Conservation (phyloP, 2,113 vertebrate species). For the Zosterops borbonicus region DNA sequence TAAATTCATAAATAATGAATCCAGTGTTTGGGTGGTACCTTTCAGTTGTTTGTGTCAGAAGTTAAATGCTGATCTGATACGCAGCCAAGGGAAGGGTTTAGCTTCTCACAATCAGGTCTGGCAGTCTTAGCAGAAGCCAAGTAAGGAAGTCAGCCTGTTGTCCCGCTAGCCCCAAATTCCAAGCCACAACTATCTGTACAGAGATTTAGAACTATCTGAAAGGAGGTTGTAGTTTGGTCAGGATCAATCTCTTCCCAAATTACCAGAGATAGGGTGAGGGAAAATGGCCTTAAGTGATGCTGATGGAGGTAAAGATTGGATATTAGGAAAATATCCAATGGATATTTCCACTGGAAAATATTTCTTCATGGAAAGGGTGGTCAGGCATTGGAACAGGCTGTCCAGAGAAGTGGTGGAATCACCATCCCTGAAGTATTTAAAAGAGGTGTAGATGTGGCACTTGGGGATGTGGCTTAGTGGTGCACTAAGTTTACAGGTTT, state of each 20-base stretch:
- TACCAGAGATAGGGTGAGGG: background rate
- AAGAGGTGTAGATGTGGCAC: background rate
- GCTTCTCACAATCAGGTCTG: background rate
- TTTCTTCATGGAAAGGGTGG: background rate
- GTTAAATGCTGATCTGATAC: background rate
- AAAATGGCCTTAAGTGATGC: background rate
- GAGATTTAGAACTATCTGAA: background rate
- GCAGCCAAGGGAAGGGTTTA: background rate
- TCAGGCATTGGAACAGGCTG: background rate
- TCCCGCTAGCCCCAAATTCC: background rate
- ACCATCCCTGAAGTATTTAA: background rate
- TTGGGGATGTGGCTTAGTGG: background rate
- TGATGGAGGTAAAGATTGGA: background rate
- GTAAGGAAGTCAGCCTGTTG: background rate
- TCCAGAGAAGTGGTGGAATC: background rate
- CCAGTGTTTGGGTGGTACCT: background rate
- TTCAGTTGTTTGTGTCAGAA: background rate
- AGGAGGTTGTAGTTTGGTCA: background rate
- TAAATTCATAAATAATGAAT: background rate
- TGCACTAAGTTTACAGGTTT: background rate
- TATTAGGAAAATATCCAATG: background rate
- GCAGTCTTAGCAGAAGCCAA: background rate
- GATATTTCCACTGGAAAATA: too few species aligned
- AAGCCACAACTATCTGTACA: background rate
- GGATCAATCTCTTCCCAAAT: background rate